A percentile compares a stretch with the other conserved stretches of the same genome.
These are phyloP conservation scores for Rhinella marina DNA, from an alignment of 2,797 vertebrate genomes.

Conservation along the genomic window DNA sequence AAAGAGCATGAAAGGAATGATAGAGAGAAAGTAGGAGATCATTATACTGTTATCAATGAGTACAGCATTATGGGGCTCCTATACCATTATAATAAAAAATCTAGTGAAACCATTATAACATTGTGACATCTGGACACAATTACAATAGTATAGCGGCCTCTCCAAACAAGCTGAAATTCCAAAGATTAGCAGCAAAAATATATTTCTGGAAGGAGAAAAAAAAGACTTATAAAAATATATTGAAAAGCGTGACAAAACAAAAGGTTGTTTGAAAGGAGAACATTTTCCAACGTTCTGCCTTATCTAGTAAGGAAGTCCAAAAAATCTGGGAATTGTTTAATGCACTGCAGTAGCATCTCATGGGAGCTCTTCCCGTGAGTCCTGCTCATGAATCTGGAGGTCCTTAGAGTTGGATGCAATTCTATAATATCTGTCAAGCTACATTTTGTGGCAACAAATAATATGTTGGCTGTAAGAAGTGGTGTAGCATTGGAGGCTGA, in stretches of 20 bases:
- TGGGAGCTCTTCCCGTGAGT: slow-evolving; percentile 24
- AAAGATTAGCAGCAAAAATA: slow-evolving; percentile 59
- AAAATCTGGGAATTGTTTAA: slow-evolving; percentile 57
- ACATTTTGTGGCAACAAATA: slow-evolving; percentile 52
- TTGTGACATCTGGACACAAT: slow-evolving; percentile 47
- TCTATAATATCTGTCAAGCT: slow-evolving; percentile 48
- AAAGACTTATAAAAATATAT: slow-evolving; percentile 50
- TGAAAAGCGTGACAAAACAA: slow-evolving; percentile 45
- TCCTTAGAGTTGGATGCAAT: slow-evolving; percentile 36
- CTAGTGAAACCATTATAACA: slow-evolving; percentile 35
- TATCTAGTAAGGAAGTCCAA: slow-evolving; percentile 54
- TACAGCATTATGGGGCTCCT: background rate
- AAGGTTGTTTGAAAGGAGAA: slow-evolving; percentile 53
- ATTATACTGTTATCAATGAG: background rate
- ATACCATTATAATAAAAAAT: background rate
- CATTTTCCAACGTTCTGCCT: slow-evolving; percentile 39
- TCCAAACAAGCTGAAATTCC: slow-evolving; percentile 47
- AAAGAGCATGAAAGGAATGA: background rate
- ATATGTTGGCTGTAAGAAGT: slow-evolving; percentile 37
- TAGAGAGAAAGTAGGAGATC: background rate
- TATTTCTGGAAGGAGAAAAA: slow-evolving; percentile 50
- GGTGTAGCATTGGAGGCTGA: slow-evolving; percentile 13
- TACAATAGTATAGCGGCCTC: slow-evolving; percentile 29
- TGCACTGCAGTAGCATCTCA: slow-evolving; percentile 49
- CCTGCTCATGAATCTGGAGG: slow-evolving; percentile 32